These are phyloP conservation scores for Gryllus longicercus DNA, from an alignment of 2,888 invertebrate genomes.

Conservation along the genomic window DNA sequence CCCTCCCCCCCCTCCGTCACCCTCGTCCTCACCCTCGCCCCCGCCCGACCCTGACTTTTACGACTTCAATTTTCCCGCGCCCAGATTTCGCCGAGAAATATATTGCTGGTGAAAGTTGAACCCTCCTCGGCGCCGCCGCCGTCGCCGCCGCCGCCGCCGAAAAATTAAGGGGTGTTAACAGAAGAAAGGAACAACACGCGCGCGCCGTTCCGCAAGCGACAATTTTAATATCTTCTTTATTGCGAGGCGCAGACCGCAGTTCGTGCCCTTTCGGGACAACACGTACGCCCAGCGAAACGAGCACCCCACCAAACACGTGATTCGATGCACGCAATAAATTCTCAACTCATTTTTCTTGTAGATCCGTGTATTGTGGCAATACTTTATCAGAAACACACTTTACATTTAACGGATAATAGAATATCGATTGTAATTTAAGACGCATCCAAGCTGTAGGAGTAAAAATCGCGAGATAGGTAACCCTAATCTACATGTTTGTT, in stretches of 20 bases:
- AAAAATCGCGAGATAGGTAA: no score
- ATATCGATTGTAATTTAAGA: no score
- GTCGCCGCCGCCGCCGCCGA: not conserved
- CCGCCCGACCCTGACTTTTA: not conserved
- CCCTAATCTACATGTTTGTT: no score
- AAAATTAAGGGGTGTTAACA: not conserved
- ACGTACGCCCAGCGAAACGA: no score
- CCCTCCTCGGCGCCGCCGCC: not conserved
- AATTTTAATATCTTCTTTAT: not conserved
- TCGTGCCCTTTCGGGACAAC: no score
- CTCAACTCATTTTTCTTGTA: no score
- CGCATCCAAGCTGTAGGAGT: no score
- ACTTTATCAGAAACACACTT: no score
- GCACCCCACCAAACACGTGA: no score
- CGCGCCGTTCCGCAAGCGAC: not conserved
- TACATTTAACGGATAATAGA: no score
- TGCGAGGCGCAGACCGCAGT: not conserved
- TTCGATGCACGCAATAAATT: no score
- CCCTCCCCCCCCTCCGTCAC: not conserved
- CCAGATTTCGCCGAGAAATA: conserved; percentile 2
- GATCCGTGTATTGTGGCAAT: no score
- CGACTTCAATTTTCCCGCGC: conserved; percentile 17
- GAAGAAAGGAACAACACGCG: not conserved
- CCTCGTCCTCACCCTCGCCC: not conserved
- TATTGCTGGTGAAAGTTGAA: conserved; percentile 7